A percentile compares a stretch with the other conserved stretches of the same genome.
These are phyloP conservation scores for Centroberyx gerrardi DNA, from an alignment of 2,797 vertebrate species.

Conservation along the genomic window DNA sequence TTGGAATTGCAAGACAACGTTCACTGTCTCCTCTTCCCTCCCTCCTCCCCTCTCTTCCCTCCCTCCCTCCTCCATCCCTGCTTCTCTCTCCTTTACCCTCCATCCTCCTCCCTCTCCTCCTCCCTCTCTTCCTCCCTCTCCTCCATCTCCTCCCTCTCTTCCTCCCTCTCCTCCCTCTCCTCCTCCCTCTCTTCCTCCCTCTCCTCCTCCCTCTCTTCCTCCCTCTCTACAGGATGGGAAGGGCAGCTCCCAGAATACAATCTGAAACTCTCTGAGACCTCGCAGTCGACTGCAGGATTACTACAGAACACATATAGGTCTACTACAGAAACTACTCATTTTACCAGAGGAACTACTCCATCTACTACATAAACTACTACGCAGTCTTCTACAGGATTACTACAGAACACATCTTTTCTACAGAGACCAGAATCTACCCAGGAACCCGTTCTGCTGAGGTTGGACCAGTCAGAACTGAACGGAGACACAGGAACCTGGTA, in stretches of 20 bases:
- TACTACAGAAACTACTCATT: constrained; percentile 2
- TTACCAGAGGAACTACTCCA: constrained; percentile 5
- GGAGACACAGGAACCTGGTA: constrained; percentile 22
- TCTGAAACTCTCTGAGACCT: constrained; percentile 68
- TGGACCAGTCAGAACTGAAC: constrained; percentile 1
- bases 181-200: constrained; percentile 53
- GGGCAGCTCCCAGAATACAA: constrained; percentile 72
- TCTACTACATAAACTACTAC: constrained; percentile 16
- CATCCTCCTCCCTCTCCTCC: constrained; percentile 50
- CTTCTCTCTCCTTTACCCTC: constrained; percentile 13
- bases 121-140: constrained; percentile 61
- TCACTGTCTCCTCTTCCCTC: constrained; percentile 19
- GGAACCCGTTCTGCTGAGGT: background rate
- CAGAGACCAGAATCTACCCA: background rate
- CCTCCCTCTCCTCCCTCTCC: constrained; percentile 3
- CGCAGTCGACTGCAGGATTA: constrained; percentile 43
- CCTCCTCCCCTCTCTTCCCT: constrained; percentile 8
- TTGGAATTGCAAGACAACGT: constrained; percentile 33
- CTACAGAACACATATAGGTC: constrained; percentile 8
- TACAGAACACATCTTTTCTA: background rate
- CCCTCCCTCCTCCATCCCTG: background rate
- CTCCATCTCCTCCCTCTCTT: constrained; percentile 45
- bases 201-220: constrained; percentile 66
- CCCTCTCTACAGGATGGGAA: constrained; percentile 79
- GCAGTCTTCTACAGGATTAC: constrained; percentile 42